Conservation (phyloP, 2,797 vertebrate species). For the Scyliorhinus canicula region DNA sequence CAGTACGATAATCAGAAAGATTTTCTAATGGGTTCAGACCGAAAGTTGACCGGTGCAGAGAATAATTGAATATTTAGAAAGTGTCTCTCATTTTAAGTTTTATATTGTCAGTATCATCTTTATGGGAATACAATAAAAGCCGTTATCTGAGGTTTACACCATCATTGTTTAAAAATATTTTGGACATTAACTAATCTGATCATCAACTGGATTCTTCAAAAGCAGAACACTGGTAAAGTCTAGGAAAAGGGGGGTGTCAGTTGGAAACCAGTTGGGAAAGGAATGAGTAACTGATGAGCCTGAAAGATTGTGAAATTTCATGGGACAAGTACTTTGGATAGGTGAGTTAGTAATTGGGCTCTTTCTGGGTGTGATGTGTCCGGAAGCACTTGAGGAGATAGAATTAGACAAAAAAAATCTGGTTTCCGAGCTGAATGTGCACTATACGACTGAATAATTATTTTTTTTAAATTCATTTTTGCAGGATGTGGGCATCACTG, state of each 20-base stretch:
- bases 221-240: too few relatives aligned
- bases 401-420: background rate
- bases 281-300: background rate
- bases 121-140: background rate
- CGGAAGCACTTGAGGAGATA: background rate
- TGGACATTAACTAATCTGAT: background rate
- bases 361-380: background rate
- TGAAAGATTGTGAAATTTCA: too few relatives aligned
- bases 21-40: background rate
- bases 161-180: background rate
- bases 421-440: background rate
- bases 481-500: too few relatives aligned
- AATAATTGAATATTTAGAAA: background rate
- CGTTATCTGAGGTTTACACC: background rate
- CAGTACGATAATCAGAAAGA: background rate
- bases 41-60: background rate
- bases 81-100: background rate
- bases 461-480: too few relatives aligned
- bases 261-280: background rate
- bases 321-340: background rate
- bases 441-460: background rate
- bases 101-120: background rate
- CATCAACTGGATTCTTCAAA: background rate
- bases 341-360: background rate
- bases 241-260: background rate